Percentiles rank a stretch among this genome's conserved stretches.
phyloP scores from a whole-genome alignment of 1,140 invertebrate genomes.

The Drosophila prosaltans region DNA sequence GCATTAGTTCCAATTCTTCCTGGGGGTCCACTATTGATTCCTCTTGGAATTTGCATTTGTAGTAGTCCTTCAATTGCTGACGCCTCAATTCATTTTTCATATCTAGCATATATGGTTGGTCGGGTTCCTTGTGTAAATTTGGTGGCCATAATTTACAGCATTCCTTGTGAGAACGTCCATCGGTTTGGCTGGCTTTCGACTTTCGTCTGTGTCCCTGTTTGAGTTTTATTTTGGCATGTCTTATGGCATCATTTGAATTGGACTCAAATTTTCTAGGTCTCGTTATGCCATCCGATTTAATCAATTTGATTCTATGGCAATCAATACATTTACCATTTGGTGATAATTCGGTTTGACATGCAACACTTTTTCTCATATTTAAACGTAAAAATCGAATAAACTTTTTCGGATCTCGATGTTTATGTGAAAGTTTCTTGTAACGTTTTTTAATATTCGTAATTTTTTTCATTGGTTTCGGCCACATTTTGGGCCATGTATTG shows the following conservation, averaged over 20 bases:
- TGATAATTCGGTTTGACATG: slow-evolving; percentile 9
- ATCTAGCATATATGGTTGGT: slow-evolving; percentile 33
- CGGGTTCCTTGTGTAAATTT: not conserved
- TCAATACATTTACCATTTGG: not conserved
- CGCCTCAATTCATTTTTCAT: slow-evolving; percentile 17
- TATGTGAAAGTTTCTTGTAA: not conserved
- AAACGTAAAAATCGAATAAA: not conserved
- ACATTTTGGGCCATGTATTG: slow-evolving; percentile 7
- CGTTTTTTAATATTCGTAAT: not conserved
- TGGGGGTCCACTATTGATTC: not conserved
- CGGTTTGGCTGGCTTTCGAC: not conserved
- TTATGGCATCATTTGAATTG: not conserved
- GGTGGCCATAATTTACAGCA: slow-evolving; percentile 27
- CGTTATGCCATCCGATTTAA: not conserved
- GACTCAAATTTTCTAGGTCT: not conserved
- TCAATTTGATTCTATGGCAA: not conserved
- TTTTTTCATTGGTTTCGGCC: slow-evolving; percentile 8
- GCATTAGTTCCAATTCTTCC: slow-evolving; percentile 11
- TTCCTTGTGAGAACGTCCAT: no score
- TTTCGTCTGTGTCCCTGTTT: not conserved
- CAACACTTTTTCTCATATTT: not conserved
- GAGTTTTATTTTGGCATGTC: not conserved
- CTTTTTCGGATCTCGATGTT: not conserved
- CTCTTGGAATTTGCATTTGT: not conserved
- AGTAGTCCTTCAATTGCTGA: slow-evolving; percentile 23